phyloP scores from a whole-genome alignment of 35 echinoderm and acorn worm genomes.

The Ophioderma brevispina region DNA sequence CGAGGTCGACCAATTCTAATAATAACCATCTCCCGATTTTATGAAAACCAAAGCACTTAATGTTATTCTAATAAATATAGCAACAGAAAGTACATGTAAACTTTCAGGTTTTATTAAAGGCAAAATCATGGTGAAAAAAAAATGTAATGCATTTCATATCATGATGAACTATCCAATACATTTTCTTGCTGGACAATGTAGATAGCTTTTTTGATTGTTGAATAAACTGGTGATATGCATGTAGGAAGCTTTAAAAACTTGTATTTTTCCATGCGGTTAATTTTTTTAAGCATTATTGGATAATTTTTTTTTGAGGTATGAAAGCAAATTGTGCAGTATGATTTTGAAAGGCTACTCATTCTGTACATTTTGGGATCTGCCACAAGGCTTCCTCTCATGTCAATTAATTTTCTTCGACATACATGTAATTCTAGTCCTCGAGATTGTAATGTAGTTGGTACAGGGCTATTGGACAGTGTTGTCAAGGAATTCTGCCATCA shows the following conservation, averaged over 20 bases:
- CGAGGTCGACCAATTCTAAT: neutral
- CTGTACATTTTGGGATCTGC: neutral
- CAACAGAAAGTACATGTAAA: neutral
- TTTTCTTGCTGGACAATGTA: too few relatives aligned
- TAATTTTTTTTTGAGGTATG: neutral
- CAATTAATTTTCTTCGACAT: too few relatives aligned
- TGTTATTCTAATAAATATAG: too few relatives aligned
- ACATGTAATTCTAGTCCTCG: too few relatives aligned
- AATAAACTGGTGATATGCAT: neutral
- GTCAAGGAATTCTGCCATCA: neutral
- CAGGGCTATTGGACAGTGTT: neutral
- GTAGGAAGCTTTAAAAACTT: neutral
- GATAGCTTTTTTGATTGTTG: neutral
- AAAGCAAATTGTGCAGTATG: neutral
- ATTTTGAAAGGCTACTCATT: neutral
- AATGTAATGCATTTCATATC: neutral
- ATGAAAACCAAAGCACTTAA: too few relatives aligned
- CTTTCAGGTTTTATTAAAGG: neutral
- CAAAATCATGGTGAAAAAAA: neutral
- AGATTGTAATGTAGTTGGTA: neutral
- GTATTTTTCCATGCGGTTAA: neutral
- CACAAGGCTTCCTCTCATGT: too few relatives aligned
- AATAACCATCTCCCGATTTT: too few relatives aligned
- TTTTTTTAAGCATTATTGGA: neutral
- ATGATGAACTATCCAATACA: too few relatives aligned